A percentile compares a stretch with the other conserved stretches of the same genome.
These are phyloP conservation scores for Bungarus multicinctus DNA, from an alignment of 2,113 vertebrate species.

Conservation along the genomic window DNA sequence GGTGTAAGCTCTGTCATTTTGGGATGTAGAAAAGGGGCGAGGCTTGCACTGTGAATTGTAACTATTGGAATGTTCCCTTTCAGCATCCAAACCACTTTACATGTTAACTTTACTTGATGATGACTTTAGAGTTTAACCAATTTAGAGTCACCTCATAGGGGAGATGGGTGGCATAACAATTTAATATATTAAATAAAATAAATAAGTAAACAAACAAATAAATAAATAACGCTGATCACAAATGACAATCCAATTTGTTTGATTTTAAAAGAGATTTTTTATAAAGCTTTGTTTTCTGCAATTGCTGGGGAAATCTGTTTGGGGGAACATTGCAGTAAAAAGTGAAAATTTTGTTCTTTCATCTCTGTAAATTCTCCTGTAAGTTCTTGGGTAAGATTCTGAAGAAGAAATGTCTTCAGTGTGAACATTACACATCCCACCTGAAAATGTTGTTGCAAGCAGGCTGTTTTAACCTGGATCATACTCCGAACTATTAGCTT, in stretches of 20 bases:
- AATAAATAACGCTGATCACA: neutral
- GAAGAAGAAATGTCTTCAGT: neutral
- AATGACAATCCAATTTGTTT: neutral
- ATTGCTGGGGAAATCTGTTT: neutral
- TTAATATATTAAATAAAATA: too few relatives aligned
- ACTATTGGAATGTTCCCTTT: neutral
- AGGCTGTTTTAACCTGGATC: neutral
- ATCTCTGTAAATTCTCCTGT: neutral
- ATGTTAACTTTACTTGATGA: neutral
- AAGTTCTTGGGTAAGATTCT: neutral
- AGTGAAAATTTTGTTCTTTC: neutral
- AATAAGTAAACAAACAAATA: too few relatives aligned
- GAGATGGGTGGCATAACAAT: neutral
- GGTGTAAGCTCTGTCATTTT: neutral
- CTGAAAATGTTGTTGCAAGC: neutral
- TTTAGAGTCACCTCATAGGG: neutral
- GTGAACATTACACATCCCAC: neutral
- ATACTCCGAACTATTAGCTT: rapidly evolving
- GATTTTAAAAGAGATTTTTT: neutral
- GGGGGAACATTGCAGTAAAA: too few relatives aligned
- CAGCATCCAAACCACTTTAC: neutral
- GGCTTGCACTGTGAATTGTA: neutral
- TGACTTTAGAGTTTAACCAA: neutral
- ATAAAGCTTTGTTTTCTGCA: neutral
- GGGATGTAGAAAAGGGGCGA: neutral